Evolutionary conservation across 2,888 invertebrate species (phyloP), one percentile per base, ranked within the genome.

Genomic region (Xanthorhoe spadicearia): DNA sequence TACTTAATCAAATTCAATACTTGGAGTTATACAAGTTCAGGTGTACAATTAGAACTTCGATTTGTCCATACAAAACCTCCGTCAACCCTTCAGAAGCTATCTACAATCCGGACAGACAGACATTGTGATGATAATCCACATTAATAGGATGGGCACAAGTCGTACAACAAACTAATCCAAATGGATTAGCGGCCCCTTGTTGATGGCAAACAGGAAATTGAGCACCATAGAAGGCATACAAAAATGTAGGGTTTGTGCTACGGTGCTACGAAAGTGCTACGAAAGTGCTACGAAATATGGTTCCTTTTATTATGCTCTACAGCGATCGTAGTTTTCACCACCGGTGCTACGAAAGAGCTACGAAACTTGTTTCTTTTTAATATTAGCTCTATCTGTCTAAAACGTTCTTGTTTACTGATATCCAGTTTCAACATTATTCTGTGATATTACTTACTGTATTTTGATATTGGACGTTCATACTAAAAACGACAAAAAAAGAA

Each of bases 81-180:
- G 5, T 10, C 19, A 61, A 49, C 53, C 46, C 9, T 48, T 49
- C 28, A 35, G 17, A 7, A 18, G 48, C 48, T 35, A 38, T 51
- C 38, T 59, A 8, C 9, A 38, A 13, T 9, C 38, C 50, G 35
- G n/a, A 59, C 57, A 35, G 13, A 19, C 18, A 35, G 35, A 18
- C 54, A 49, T 46, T 59, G 59, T 64, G 51, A 56, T 61, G 56
- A 56, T 60, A 56, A 65, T 60, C 46, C 64, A 19, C 32, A 49
- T 64, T 49, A 38, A 38, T 53, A 38, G 18, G 49, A 65, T 51
- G 60, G 60, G 60, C 17, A 17, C 51, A 48, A n/a, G n/a, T n/a
- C n/a, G n/a, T n/a, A 50, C 55, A 55, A 51, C 55, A 55, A 63
- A 56, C 60, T 56, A 49, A 59, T 55, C 49, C 23, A 38, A 35